Percentiles rank a stretch among this genome's conserved stretches.
Evolutionary conservation across 2,888 invertebrate species (phyloP).

Genomic region (Drosophila villosipedis): DNA sequence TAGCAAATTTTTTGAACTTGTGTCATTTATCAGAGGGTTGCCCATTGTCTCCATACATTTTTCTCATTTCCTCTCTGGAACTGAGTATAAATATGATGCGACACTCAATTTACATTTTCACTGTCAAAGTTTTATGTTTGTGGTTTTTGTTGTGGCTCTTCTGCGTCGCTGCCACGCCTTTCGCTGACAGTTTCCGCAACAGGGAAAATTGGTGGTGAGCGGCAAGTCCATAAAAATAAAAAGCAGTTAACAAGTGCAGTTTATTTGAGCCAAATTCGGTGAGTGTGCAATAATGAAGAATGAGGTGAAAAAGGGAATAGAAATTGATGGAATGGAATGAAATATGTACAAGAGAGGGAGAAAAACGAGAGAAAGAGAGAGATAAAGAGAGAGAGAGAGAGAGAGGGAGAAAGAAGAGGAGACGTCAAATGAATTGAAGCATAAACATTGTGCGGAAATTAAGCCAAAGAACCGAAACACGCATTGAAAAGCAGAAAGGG

Average conservation of each 20-base stretch:
- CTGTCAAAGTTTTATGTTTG: constrained; percentile 52
- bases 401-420: constrained; percentile 1
- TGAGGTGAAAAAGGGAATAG: not conserved
- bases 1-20: not conserved
- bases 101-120: constrained; percentile 50
- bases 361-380: not conserved
- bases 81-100: not conserved
- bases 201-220: not conserved
- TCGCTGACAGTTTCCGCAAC: constrained; percentile 12
- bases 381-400: not conserved
- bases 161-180: constrained; percentile 37
- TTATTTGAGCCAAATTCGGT: constrained; percentile 41
- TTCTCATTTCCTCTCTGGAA: not conserved
- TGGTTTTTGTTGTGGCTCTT: not conserved
- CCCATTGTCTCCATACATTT: not conserved
- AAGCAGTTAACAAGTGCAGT: constrained; percentile 43
- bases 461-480: constrained; percentile 51
- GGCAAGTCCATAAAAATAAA: constrained; percentile 39
- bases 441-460: constrained; percentile 72
- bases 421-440: constrained; percentile 59
- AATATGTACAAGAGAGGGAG: constrained; percentile 64
- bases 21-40: not conserved
- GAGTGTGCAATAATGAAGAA: not conserved
- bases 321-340: constrained; percentile 53
- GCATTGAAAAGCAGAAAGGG: constrained; percentile 1